phyloP scores from a whole-genome alignment of 2,888 invertebrate genomes.

The Hipparchia semele region DNA sequence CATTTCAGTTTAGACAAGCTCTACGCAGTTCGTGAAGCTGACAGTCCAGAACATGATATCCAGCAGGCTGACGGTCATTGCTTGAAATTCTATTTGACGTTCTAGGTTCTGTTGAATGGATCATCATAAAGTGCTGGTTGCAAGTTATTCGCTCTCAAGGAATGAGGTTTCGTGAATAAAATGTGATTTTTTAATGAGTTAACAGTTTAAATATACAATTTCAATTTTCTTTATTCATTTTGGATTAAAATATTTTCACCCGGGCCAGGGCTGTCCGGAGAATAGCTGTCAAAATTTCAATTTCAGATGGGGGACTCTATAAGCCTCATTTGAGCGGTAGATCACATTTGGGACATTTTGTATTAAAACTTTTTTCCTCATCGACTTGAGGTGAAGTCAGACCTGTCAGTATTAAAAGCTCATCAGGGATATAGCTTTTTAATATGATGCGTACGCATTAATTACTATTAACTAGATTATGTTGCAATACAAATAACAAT shows the following conservation, averaged over 20 bases:
- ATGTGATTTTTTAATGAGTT: neutral
- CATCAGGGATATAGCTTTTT: too few species aligned
- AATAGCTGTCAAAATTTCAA: slow-evolving; percentile 4
- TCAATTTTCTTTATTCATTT: neutral
- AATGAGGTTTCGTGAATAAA: slow-evolving; percentile 4
- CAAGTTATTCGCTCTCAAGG: neutral
- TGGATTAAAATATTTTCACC: too few species aligned
- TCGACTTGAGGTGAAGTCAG: too few species aligned
- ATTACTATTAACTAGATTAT: neutral
- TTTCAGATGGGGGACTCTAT: neutral
- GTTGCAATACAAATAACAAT: neutral
- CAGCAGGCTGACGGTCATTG: neutral
- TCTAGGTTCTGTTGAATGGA: slow-evolving; percentile 1
- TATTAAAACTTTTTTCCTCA: too few species aligned
- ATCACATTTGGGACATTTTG: too few species aligned
- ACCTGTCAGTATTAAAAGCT: too few species aligned
- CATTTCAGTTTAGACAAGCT: too few species aligned
- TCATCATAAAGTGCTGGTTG: slow-evolving; percentile 12
- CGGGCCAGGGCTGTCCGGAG: neutral
- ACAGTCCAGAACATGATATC: too few species aligned
- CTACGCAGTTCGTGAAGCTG: too few species aligned
- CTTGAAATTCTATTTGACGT: slow-evolving; percentile 19
- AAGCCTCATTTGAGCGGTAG: neutral
- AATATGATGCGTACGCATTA: too few species aligned
- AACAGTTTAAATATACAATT: neutral